Conservation (phyloP, 2,888 invertebrate genomes). For the Ophion costatus region DNA sequence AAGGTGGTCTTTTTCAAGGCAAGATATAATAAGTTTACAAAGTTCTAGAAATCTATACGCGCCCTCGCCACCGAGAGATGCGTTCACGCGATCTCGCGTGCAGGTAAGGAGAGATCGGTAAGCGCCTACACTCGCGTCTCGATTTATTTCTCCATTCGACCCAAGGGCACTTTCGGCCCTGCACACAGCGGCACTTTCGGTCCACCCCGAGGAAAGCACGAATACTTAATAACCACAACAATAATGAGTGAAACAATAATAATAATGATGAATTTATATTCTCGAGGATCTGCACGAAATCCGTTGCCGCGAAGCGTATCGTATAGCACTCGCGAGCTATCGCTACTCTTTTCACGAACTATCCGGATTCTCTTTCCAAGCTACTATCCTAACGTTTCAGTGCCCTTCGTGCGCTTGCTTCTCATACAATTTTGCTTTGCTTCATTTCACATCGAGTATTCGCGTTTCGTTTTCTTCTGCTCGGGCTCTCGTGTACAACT, state of each 20-base stretch:
- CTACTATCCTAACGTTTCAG: slow-evolving; percentile 20
- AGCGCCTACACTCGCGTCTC: slow-evolving; percentile 46
- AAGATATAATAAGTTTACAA: slow-evolving; percentile 4
- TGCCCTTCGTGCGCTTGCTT: neutral
- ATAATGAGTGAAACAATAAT: slow-evolving; percentile 26
- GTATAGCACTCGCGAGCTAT: slow-evolving; percentile 21
- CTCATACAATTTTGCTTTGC: slow-evolving; percentile 14
- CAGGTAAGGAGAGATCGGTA: slow-evolving; percentile 41
- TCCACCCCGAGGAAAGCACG: slow-evolving; percentile 43
- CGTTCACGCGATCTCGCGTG: slow-evolving; percentile 60
- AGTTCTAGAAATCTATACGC: slow-evolving; percentile 23
- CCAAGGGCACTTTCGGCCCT: slow-evolving; percentile 52
- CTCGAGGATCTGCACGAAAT: slow-evolving; percentile 27
- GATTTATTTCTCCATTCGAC: slow-evolving; percentile 60
- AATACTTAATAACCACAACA: slow-evolving; percentile 25
- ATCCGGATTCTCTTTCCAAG: neutral
- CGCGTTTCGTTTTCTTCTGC: slow-evolving; percentile 60
- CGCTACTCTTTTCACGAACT: slow-evolving; percentile 20
- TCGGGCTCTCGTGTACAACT: slow-evolving; percentile 15
- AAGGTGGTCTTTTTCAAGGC: neutral
- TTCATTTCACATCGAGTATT: slow-evolving; percentile 54
- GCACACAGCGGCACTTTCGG: slow-evolving; percentile 9
- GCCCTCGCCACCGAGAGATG: slow-evolving; percentile 47
- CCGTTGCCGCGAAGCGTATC: slow-evolving; percentile 16
- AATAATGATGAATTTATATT: slow-evolving; percentile 40